phyloP scores from a whole-genome alignment of 1,140 invertebrate species.

The Cotesia vestalis region DNA sequence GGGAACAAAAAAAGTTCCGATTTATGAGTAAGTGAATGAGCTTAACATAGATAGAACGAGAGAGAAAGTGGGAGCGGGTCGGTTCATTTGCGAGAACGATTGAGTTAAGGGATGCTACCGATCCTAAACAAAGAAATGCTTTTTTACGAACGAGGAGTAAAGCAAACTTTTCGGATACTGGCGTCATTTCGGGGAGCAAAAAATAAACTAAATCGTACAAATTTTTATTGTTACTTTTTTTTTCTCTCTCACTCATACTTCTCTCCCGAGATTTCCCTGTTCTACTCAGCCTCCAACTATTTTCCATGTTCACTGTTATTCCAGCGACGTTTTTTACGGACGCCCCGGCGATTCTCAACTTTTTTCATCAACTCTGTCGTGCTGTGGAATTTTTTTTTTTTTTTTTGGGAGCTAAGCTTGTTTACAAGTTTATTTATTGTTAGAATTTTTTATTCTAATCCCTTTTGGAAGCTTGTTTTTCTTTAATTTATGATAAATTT shows the following conservation, averaged over 20 bases:
- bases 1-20: background rate
- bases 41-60: background rate
- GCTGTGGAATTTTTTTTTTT: slow-evolving; percentile 8
- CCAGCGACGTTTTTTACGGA: background rate
- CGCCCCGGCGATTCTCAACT: slow-evolving; percentile 17
- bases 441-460: no score
- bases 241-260: slow-evolving; percentile 38
- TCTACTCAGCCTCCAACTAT: background rate
- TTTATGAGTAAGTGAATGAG: slow-evolving; percentile 14
- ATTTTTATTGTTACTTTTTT: slow-evolving; percentile 51
- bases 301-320: slow-evolving; percentile 9
- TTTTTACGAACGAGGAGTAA: background rate
- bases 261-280: background rate
- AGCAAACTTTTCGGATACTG: slow-evolving; percentile 5
- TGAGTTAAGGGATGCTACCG: slow-evolving; percentile 29
- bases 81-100: slow-evolving; percentile 35
- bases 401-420: no score
- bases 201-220: slow-evolving; percentile 37
- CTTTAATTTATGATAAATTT: no score
- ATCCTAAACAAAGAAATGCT: slow-evolving; percentile 38
- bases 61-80: slow-evolving; percentile 3
- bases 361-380: slow-evolving; percentile 8
- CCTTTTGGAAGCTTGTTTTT: no score
- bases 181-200: background rate
- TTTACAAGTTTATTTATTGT: no score